Evolutionary conservation across 2,113 vertebrate species (phyloP).

Genomic region (Coptodon rendalli): DNA sequence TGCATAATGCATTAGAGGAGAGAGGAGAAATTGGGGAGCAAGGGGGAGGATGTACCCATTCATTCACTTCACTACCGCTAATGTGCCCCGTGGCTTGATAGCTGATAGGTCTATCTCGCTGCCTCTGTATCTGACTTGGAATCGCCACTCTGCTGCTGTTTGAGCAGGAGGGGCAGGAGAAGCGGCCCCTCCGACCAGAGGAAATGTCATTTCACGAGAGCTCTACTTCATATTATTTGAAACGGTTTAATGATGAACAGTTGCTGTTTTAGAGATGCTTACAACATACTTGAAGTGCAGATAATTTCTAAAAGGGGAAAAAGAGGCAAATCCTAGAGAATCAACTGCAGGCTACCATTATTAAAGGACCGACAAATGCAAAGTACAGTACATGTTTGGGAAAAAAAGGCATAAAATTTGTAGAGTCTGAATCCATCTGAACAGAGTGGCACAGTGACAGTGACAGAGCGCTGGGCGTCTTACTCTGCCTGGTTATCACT

Average conservation of each 20-base stretch:
- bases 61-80: constrained; percentile 18
- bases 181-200: background rate
- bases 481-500: constrained; percentile 72
- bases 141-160: background rate
- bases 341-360: background rate
- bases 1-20: constrained; percentile 39
- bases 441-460: constrained; percentile 64
- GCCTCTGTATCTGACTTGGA: background rate
- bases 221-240: background rate
- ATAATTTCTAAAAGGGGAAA: background rate
- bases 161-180: background rate
- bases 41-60: constrained; percentile 29
- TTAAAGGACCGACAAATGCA: background rate
- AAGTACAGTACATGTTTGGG: constrained; percentile 4
- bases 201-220: background rate
- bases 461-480: constrained; percentile 69
- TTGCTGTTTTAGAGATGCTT: background rate
- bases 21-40: constrained; percentile 25
- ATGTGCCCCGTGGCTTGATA: constrained; percentile 41
- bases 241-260: background rate
- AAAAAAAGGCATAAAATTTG: constrained; percentile 27
- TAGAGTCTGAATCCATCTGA: constrained; percentile 45
- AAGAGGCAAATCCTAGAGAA: background rate
- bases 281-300: background rate
- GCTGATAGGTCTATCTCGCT: constrained; percentile 24